Evolutionary conservation across 2,113 vertebrate species (phyloP), one percentile per base, ranked within the genome.

Genomic region (Syngnathus scovelli): DNA sequence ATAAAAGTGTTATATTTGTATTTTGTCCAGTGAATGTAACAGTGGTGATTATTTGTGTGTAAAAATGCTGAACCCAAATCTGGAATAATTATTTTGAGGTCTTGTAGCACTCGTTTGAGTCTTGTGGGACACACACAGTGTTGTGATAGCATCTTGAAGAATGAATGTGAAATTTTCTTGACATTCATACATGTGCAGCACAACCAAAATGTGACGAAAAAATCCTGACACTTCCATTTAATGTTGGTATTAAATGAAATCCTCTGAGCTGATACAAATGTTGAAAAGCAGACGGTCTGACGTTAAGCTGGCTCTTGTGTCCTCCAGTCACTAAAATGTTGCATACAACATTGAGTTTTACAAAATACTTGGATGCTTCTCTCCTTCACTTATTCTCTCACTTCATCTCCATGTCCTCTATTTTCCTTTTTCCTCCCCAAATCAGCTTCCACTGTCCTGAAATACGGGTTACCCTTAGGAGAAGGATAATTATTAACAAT

Each of bases 401-500:
- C 67, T 69, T 49, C 67, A 71, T 70, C n/a, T 68, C 38, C 36
- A 65, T 63, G 51, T 56, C 48, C 55, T 27, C 68, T 64, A 33
- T 38, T 72, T 68, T n/a, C 65, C 51, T 41, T 70, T 73, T 70
- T 61, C 52, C 21, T 70, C 36, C 71, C 65, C 75, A 76, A 86
- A 88, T 86, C 75, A 82, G 76, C 72, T 78, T 82, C 58, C 72
- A 69, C 79, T 81, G 83, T 83, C 81, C 83, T 85, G 85, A 85
- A 86, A 83, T 77, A 82, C 1, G 67, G 80, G 84, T 83, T 81
- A 85, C 89, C 86, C 88, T 61, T 70, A 87, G 88, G 90, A 88
- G 73, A 76, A 82, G 76, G 81, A 90, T 89, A 89, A 87, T 89
- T 89, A 89, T 90, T 86, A 86, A 88, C 86, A 91, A 91, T 91